These are phyloP conservation scores for Eremobia ochroleuca DNA, from an alignment of 2,888 invertebrate genomes.

Conservation along the genomic window DNA sequence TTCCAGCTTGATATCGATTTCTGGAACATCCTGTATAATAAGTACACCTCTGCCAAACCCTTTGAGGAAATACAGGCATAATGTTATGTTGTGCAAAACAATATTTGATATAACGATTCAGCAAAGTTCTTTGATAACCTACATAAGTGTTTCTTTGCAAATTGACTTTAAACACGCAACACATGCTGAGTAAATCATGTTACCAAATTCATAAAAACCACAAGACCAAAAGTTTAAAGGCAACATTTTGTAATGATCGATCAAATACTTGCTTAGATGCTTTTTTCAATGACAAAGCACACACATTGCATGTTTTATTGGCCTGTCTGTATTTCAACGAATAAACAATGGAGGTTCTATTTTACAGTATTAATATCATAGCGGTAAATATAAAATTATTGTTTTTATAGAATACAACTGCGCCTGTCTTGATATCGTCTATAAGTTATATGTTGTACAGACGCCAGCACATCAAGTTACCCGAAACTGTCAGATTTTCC, in stretches of 20 bases:
- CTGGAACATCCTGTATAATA: no score
- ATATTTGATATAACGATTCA: constrained; percentile 19
- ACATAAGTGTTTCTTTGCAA: constrained; percentile 12
- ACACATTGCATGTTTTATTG: constrained; percentile 1
- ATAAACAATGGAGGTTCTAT: constrained; percentile 13
- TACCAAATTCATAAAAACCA: constrained; percentile 15
- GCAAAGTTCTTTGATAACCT: constrained; percentile 14
- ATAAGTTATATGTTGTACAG: neutral
- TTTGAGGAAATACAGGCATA: neutral
- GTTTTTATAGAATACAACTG: neutral
- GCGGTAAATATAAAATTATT: constrained; percentile 16
- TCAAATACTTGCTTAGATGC: neutral
- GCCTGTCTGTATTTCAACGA: neutral
- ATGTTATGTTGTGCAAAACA: neutral
- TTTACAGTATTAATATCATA: constrained; percentile 5
- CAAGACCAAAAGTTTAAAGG: constrained; percentile 1
- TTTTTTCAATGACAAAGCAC: constrained; percentile 13
- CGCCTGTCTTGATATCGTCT: constrained; percentile 13
- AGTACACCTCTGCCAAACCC: neutral
- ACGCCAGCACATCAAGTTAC: no score
- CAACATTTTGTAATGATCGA: constrained; percentile 1
- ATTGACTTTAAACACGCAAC: constrained; percentile 15
- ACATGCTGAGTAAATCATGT: constrained; percentile 9
- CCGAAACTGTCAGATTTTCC: no score
- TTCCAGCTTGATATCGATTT: no score